Base-by-base conservation (phyloP, 1,140 invertebrate genomes). In the Mercenaria mercenaria region DNA sequence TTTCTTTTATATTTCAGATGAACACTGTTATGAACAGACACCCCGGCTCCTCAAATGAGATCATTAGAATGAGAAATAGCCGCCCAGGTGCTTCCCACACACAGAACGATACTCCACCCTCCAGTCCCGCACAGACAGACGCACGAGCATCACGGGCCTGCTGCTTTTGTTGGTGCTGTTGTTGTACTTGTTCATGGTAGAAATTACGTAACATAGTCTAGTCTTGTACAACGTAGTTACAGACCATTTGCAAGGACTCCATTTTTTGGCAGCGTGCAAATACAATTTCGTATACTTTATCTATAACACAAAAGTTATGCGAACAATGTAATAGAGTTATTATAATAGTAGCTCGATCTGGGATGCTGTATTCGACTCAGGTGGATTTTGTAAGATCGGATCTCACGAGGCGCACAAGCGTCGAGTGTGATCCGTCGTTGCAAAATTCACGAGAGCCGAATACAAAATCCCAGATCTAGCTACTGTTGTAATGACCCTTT, bases 81-180 rank as follows among this genome's bases (percentile, higher is more conserved):
- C 93, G 91, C 41, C 84, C 81, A 39, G 91, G 91, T 52, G 88
- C 85, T 67, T 83, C 81, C 67, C 91, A 91, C 84, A 80, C 74
- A 64, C 91, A 88, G 89, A 81, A 76, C 56, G 77, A 50, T 91
- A 93, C 92, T 47, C 93, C 93, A 61, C 93, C 94, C 47, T 92
- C 94, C 32, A 93, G 92, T 81, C 92, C 93, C 47, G 79, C 88
- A 34, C 88, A 91, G 82, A 83, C 92, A 74, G 90, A 92, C 56
- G 92, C 91, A 61, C 76, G 91, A 90, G 88, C 88, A 29, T 91
- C 92, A 37, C 89, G 92, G 56, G 93, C 91, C 81, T 94, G 94
- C 93, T 94, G 94, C 87, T 94, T 94, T 92, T 94, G 94, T 93
- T 94, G 94, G 94, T 94, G 92, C 92, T 93, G 92, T 93, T 93